phyloP scores from a whole-genome alignment of 2,113 vertebrate genomes.

The Ciconia stormi region DNA sequence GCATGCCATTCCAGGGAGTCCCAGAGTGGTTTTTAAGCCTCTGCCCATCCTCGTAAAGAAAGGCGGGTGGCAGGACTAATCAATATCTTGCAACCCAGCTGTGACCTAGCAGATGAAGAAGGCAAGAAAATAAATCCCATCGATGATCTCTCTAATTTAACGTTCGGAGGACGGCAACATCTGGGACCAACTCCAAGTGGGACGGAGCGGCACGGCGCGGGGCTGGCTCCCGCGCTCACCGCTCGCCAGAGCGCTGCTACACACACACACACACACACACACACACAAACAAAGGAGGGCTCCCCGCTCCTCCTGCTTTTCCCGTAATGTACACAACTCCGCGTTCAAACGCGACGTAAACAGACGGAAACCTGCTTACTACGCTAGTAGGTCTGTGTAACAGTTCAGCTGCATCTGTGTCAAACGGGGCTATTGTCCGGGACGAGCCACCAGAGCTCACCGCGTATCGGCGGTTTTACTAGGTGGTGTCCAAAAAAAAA shows the following conservation, averaged over 20 bases:
- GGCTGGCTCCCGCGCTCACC: neutral
- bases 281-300: neutral
- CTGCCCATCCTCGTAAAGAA: conserved; percentile 55
- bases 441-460: neutral
- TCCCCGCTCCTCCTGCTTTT: neutral
- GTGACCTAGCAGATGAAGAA: conserved; percentile 49
- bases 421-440: neutral
- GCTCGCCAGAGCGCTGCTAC: neutral
- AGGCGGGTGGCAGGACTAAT: conserved; percentile 47
- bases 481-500: neutral
- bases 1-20: conserved; percentile 65
- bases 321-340: neutral
- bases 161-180: conserved; percentile 31
- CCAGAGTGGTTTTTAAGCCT: conserved; percentile 53
- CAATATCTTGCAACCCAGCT: conserved; percentile 55
- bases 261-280: neutral
- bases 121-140: conserved; percentile 46
- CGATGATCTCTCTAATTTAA: conserved; percentile 25
- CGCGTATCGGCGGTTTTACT: neutral
- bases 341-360: neutral
- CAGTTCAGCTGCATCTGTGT: neutral
- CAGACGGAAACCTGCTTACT: neutral
- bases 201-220: neutral
- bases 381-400: neutral
- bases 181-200: conserved; percentile 64